phyloP scores from a whole-genome alignment of 2,888 invertebrate genomes.

The Onchidella celtica region DNA sequence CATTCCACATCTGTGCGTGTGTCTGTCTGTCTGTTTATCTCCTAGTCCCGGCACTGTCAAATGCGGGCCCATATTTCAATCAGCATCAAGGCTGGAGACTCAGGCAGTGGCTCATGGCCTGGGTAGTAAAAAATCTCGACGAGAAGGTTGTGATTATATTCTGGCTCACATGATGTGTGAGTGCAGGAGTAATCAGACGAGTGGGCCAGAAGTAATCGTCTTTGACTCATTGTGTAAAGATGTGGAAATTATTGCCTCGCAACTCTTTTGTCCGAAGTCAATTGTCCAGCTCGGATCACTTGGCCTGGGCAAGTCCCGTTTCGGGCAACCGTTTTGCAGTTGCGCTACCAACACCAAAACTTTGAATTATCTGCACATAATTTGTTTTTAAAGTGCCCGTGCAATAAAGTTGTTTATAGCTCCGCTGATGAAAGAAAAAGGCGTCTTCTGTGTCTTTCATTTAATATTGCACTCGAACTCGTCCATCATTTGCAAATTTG shows the following conservation, averaged over 20 bases:
- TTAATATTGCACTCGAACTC: too few relatives aligned
- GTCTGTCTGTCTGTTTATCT: slow-evolving; percentile 36
- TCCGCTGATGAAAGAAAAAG: too few relatives aligned
- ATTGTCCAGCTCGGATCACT: slow-evolving; percentile 25
- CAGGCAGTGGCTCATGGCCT: too few relatives aligned
- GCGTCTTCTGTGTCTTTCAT: too few relatives aligned
- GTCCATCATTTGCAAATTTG: too few relatives aligned
- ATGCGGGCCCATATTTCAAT: slow-evolving; percentile 28
- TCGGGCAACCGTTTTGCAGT: too few relatives aligned
- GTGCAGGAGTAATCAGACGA: slow-evolving; percentile 10
- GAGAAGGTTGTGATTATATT: background rate
- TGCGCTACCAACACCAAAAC: too few relatives aligned
- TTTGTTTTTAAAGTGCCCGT: too few relatives aligned
- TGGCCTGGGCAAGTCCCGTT: too few relatives aligned
- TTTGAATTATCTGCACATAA: too few relatives aligned
- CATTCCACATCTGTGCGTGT: slow-evolving; percentile 30
- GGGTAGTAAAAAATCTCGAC: background rate
- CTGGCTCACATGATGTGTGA: background rate
- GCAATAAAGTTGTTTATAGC: too few relatives aligned
- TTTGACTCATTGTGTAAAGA: slow-evolving; percentile 41
- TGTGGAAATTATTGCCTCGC: slow-evolving; percentile 37
- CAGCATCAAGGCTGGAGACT: too few relatives aligned
- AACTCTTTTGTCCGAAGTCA: slow-evolving; percentile 19
- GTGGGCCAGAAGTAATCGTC: slow-evolving; percentile 36
- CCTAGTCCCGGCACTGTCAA: background rate